phyloP scores from a whole-genome alignment of 2,888 invertebrate genomes.

The Bimastos eiseni region DNA sequence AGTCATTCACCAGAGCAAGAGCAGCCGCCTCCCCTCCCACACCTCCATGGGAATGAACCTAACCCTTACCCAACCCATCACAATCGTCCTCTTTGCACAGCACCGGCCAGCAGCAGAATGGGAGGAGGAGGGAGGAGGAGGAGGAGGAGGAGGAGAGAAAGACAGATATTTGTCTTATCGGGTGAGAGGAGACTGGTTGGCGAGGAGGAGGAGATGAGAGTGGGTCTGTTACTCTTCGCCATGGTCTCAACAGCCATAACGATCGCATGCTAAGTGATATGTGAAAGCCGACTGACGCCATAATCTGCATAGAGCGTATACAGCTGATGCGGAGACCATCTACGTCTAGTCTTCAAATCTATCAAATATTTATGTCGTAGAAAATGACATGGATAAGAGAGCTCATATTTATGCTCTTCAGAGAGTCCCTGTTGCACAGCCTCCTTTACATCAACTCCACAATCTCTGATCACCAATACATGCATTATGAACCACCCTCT shows the following conservation, averaged over 20 bases:
- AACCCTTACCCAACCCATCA: slow-evolving; percentile 13
- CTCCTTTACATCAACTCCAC: not conserved
- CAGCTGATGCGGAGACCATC: not conserved
- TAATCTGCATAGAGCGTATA: not conserved
- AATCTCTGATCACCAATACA: not conserved
- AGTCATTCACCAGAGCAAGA: not conserved
- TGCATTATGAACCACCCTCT: not conserved
- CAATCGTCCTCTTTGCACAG: not conserved
- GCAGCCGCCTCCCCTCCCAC: not conserved
- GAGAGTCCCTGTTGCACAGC: slow-evolving; percentile 6
- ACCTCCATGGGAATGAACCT: not conserved
- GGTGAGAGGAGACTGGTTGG: not conserved
- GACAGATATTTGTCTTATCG: slow-evolving; percentile 13
- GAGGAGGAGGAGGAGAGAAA: not conserved
- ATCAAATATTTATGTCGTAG: slow-evolving; percentile 6
- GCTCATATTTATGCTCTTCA: slow-evolving; percentile 13
- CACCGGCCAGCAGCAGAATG: not conserved
- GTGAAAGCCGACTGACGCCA: slow-evolving; percentile 13
- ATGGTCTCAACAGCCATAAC: not conserved
- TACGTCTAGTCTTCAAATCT: slow-evolving; percentile 6
- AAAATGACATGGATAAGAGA: slow-evolving; percentile 6
- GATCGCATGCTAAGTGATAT: slow-evolving; percentile 13
- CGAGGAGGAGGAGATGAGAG: too few species aligned
- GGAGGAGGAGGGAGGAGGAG: not conserved
- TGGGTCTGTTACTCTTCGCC: not conserved